Conservation (phyloP, 2,888 invertebrate genomes). For the Cabera pusaria region DNA sequence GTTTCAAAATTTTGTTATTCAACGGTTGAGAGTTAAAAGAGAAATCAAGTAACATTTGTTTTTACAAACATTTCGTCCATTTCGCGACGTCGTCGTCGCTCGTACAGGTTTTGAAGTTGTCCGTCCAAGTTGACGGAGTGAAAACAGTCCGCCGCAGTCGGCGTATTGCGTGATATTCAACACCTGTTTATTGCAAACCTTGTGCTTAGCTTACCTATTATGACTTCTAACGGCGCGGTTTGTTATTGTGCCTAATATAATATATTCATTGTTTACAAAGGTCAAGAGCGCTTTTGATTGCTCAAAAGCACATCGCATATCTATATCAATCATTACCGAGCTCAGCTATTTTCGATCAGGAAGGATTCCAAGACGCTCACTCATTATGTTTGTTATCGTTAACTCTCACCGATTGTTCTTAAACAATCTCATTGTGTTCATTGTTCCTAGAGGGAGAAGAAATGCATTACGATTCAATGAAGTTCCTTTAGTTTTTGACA, state of each 20-base stretch:
- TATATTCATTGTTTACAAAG: conserved; percentile 57
- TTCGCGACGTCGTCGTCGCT: conserved; percentile 44
- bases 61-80: conserved; percentile 70
- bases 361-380: conserved; percentile 47
- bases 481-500: conserved; percentile 35
- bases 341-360: conserved; percentile 38
- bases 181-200: conserved; percentile 64
- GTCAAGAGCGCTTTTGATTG: conserved; percentile 56
- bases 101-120: conserved; percentile 62
- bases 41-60: conserved; percentile 64
- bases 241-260: conserved; percentile 47
- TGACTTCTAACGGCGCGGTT: conserved; percentile 38
- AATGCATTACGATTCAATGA: conserved; percentile 42
- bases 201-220: conserved; percentile 55
- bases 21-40: conserved; percentile 53
- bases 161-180: conserved; percentile 66
- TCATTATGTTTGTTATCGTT: conserved; percentile 63
- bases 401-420: conserved; percentile 59
- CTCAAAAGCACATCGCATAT: conserved; percentile 43
- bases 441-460: conserved; percentile 52
- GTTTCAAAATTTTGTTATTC: conserved; percentile 38
- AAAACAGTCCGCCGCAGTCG: conserved; percentile 58
- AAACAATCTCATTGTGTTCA: conserved; percentile 67
- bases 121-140: conserved; percentile 61
- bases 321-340: conserved; percentile 40